A percentile compares a stretch with the other conserved stretches of the same genome.
phyloP scores from a whole-genome alignment of 2,797 vertebrate species.

The Acanthurus lineatus region DNA sequence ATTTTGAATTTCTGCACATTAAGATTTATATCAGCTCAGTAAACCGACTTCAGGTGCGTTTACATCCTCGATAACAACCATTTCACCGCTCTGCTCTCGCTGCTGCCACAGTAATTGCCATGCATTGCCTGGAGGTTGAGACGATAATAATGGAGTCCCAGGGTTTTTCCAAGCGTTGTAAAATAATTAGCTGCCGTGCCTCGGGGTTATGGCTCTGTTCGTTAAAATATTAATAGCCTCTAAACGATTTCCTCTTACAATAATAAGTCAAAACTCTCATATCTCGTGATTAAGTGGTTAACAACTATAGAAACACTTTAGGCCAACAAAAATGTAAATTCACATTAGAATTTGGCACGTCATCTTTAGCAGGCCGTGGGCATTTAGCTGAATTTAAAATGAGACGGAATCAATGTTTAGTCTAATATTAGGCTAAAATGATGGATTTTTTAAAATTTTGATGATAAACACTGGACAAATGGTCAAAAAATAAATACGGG shows the following conservation, averaged over 20 bases:
- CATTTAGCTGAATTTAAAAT: conserved; percentile 43
- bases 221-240: conserved; percentile 87
- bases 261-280: conserved; percentile 84
- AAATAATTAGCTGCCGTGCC: conserved; percentile 88
- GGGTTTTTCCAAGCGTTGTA: conserved; percentile 87
- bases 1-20: conserved; percentile 37
- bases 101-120: conserved; percentile 79
- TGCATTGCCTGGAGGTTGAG: conserved; percentile 76
- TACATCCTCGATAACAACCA: conserved; percentile 60
- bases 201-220: conserved; percentile 83
- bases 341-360: conserved; percentile 56
- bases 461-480: background rate
- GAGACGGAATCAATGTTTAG: conserved; percentile 13
- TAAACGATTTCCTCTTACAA: conserved; percentile 86
- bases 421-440: conserved; percentile 38
- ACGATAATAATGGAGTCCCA: conserved; percentile 83
- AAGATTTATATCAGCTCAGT: conserved; percentile 43
- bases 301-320: conserved; percentile 80
- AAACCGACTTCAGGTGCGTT: conserved; percentile 71
- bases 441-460: background rate
- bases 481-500: background rate
- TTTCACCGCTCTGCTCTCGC: conserved; percentile 56
- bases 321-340: conserved; percentile 77
- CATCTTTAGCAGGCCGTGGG: conserved; percentile 55
- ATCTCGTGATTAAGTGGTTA: conserved; percentile 85